These are phyloP conservation scores for Drosophila repleta DNA, from an alignment of 1,140 invertebrate species.

Conservation along the genomic window DNA sequence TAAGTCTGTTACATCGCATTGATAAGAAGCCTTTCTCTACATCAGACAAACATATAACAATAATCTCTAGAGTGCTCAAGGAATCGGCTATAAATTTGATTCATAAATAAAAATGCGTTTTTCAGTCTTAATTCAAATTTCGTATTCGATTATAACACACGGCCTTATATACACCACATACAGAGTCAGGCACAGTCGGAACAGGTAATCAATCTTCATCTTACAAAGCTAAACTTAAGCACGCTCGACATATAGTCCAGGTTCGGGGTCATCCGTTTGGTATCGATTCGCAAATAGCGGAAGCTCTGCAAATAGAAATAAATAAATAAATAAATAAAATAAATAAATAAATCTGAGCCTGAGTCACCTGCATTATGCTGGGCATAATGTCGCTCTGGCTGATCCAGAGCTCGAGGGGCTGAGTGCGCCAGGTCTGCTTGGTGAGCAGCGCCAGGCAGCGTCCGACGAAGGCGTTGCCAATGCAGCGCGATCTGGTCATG, in stretches of 20 bases:
- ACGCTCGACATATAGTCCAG: slow-evolving; percentile 56
- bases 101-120: neutral
- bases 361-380: slow-evolving; percentile 17
- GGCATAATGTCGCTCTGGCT: slow-evolving; percentile 55
- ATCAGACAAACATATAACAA: too few species aligned
- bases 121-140: slow-evolving; percentile 27
- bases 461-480: slow-evolving; percentile 55
- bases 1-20: too few species aligned
- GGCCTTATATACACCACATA: neutral
- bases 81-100: neutral
- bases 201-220: slow-evolving; percentile 31
- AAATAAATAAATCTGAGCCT: neutral
- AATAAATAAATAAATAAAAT: neutral
- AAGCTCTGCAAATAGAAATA: slow-evolving; percentile 31
- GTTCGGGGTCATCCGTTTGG: slow-evolving; percentile 36
- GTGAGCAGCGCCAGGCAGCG: slow-evolving; percentile 51
- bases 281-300: slow-evolving; percentile 57
- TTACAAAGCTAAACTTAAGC: slow-evolving; percentile 67
- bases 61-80: too few species aligned
- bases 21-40: too few species aligned
- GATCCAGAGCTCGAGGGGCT: slow-evolving; percentile 66
- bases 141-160: slow-evolving; percentile 15
- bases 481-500: slow-evolving; percentile 45
- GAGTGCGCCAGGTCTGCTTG: slow-evolving; percentile 65
- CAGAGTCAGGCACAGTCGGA: slow-evolving; percentile 13